These are phyloP conservation scores for Clarias gariepinus DNA, from an alignment of 2,113 vertebrate species.

Conservation along the genomic window DNA sequence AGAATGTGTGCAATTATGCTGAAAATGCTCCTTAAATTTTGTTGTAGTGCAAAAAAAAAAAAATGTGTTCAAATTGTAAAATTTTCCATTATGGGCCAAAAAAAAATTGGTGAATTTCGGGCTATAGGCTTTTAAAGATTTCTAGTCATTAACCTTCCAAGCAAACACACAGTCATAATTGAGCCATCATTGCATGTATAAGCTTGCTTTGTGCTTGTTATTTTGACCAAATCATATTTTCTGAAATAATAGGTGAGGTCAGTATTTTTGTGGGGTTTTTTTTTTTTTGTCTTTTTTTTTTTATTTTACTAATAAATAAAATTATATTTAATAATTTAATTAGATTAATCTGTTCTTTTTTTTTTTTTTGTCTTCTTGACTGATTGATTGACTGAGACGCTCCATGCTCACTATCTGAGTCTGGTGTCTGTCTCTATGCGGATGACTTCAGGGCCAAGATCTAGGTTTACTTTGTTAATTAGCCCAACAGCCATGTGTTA, in stretches of 20 bases:
- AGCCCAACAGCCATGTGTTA: constrained; percentile 29
- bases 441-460: constrained; percentile 26
- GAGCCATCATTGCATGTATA: not conserved
- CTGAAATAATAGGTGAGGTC: not conserved
- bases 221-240: not conserved
- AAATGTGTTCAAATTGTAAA: not conserved
- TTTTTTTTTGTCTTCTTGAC: too few species aligned
- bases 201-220: not conserved
- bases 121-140: constrained; percentile 4
- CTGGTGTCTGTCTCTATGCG: not conserved
- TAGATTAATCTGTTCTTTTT: too few species aligned
- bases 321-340: too few species aligned
- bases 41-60: not conserved
- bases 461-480: constrained; percentile 46
- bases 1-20: not conserved
- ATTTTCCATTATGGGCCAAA: not conserved
- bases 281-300: not conserved
- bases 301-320: not conserved
- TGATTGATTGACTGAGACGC: not conserved
- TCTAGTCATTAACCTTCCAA: not conserved
- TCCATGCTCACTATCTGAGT: not conserved
- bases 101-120: not conserved
- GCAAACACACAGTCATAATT: not conserved
- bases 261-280: not conserved
- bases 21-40: not conserved